Evolutionary conservation across 2,797 vertebrate species (phyloP).

Genomic region (Euthynnus affinis): DNA sequence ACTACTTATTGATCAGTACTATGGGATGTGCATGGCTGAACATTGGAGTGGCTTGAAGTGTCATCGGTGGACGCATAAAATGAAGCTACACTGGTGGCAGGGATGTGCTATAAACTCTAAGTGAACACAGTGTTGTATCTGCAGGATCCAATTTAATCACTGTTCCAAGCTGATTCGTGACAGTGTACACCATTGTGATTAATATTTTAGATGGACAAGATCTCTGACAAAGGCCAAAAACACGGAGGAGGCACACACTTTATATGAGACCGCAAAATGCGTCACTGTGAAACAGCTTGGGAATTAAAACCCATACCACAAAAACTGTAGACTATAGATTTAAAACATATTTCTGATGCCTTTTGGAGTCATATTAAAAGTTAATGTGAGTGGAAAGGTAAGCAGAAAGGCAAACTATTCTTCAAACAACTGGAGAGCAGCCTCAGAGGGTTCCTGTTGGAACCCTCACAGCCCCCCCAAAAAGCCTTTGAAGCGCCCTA

Average conservation of each 20-base stretch:
- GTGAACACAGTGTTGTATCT: conserved; percentile 21
- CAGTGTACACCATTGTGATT: conserved; percentile 5
- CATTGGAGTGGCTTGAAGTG: conserved; percentile 20
- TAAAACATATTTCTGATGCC: conserved; percentile 21
- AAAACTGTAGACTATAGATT: conserved; percentile 26
- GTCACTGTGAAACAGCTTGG: conserved; percentile 12
- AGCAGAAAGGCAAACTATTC: conserved; percentile 42
- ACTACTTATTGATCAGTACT: conserved; percentile 47
- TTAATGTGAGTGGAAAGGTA: conserved; percentile 49
- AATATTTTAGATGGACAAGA: conserved; percentile 30
- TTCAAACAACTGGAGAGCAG: conserved; percentile 45
- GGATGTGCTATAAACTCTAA: conserved; percentile 1
- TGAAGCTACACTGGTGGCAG: background rate
- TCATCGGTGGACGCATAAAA: background rate
- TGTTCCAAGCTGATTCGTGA: conserved; percentile 20
- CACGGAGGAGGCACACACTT: background rate
- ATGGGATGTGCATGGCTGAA: conserved; percentile 27
- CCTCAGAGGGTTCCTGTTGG: conserved; percentile 45
- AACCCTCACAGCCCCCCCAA: conserved; percentile 32
- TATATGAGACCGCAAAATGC: background rate
- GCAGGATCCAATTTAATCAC: background rate
- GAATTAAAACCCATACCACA: conserved; percentile 6
- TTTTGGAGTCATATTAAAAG: conserved; percentile 43
- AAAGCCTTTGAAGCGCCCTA: conserved; percentile 49
- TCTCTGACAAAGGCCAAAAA: conserved; percentile 24